phyloP scores from a whole-genome alignment of 2,888 invertebrate species.

The Schizotus pectinicornis region DNA sequence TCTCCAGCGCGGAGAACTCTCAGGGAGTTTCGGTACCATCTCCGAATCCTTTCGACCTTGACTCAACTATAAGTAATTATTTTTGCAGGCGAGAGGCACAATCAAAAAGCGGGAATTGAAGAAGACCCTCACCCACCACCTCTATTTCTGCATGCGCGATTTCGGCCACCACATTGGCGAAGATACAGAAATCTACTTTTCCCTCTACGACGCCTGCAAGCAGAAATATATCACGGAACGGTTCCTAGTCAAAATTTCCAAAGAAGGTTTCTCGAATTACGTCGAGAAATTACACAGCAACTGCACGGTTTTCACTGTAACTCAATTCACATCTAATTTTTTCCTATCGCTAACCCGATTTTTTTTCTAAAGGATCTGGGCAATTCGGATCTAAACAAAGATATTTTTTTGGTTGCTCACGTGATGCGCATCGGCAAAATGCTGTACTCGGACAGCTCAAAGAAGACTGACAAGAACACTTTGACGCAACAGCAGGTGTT shows the following conservation, averaged over 20 bases:
- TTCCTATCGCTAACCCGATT: slow-evolving; percentile 3
- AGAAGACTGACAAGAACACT: slow-evolving; percentile 58
- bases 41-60: not conserved
- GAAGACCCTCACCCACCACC: slow-evolving; percentile 74
- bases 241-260: slow-evolving; percentile 86
- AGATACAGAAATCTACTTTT: slow-evolving; percentile 88
- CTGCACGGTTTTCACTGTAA: slow-evolving; percentile 83
- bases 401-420: slow-evolving; percentile 88
- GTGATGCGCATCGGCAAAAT: slow-evolving; percentile 89
- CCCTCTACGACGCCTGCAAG: slow-evolving; percentile 81
- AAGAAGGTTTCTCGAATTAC: slow-evolving; percentile 89
- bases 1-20: slow-evolving; percentile 76
- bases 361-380: slow-evolving; percentile 74
- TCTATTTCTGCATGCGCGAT: slow-evolving; percentile 87
- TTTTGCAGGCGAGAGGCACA: slow-evolving; percentile 62
- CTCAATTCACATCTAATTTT: slow-evolving; percentile 16
- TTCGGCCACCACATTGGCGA: slow-evolving; percentile 89
- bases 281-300: slow-evolving; percentile 86
- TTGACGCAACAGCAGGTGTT: slow-evolving; percentile 60
- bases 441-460: slow-evolving; percentile 67
- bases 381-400: slow-evolving; percentile 81
- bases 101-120: slow-evolving; percentile 63
- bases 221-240: slow-evolving; percentile 85
- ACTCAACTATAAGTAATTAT: not conserved
- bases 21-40: slow-evolving; percentile 70